phyloP scores from a whole-genome alignment of 2,113 vertebrate genomes.

The Scophthalmus maximus region DNA sequence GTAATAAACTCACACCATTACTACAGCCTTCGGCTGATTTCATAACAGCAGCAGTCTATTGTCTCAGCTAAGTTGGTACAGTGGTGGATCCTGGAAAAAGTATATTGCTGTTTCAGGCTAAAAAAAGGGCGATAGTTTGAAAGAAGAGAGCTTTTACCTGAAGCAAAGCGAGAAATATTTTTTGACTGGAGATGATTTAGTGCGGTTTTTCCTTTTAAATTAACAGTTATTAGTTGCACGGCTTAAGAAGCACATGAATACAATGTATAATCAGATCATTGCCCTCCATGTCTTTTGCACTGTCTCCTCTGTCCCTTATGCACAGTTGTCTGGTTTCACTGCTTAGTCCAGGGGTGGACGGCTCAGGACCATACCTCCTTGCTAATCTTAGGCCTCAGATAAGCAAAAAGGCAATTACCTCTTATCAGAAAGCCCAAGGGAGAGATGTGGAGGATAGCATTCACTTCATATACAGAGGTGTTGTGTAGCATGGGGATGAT shows the following conservation, averaged over 20 bases:
- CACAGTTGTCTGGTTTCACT: background rate
- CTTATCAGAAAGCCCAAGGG: background rate
- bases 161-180: too few relatives aligned
- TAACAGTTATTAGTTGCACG: too few relatives aligned
- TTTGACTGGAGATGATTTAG: too few relatives aligned
- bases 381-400: background rate
- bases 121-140: too few relatives aligned
- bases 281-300: background rate
- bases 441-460: background rate
- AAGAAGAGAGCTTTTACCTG: too few relatives aligned
- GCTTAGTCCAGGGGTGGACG: background rate
- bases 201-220: too few relatives aligned
- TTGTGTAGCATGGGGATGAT: background rate
- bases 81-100: too few relatives aligned
- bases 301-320: background rate
- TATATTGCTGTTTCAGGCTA: too few relatives aligned
- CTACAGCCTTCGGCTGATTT: too few relatives aligned
- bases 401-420: background rate
- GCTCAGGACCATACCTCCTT: background rate
- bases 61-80: too few relatives aligned
- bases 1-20: too few relatives aligned
- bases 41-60: too few relatives aligned
- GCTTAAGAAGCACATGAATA: background rate
- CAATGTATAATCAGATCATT: background rate
- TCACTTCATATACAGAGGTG: background rate